A percentile compares a stretch with the other conserved stretches of the same genome.
Conservation (phyloP, 2,888 invertebrate genomes). For the Stomorhina lunata region DNA sequence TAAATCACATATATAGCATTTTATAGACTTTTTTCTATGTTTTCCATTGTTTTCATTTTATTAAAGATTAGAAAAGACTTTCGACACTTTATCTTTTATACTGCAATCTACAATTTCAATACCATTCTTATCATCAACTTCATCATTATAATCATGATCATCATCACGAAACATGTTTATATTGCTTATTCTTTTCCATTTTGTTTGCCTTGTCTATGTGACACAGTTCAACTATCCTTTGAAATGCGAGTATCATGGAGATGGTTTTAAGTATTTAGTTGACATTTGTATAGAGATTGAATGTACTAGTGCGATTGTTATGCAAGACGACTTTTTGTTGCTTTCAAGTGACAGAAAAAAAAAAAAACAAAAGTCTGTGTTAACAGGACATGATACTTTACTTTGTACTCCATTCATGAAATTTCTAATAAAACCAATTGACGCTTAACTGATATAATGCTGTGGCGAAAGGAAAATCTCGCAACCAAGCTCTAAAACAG, state of each 20-base stretch:
- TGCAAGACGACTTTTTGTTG: not conserved
- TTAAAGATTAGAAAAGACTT: no score
- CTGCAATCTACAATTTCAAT: not conserved
- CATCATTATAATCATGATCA: not conserved
- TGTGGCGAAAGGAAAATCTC: not conserved
- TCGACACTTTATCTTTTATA: not conserved
- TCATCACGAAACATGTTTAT: not conserved
- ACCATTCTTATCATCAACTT: not conserved
- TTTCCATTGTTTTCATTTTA: not conserved
- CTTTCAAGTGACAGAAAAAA: not conserved
- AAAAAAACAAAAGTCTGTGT: not conserved
- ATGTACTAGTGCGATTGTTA: not conserved
- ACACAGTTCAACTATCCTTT: slow-evolving; percentile 4
- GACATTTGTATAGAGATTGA: slow-evolving; percentile 33
- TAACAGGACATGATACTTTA: not conserved
- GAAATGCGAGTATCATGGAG: not conserved
- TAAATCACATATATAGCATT: no score
- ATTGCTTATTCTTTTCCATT: slow-evolving; percentile 8
- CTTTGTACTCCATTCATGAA: not conserved
- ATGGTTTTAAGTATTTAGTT: slow-evolving; percentile 11
- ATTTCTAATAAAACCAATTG: slow-evolving; percentile 15
- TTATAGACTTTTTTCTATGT: no score
- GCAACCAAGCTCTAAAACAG: not conserved
- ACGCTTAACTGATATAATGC: not conserved
- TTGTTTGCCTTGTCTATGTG: slow-evolving; percentile 13